Percentiles rank a stretch among this genome's conserved stretches.
Conservation (phyloP, 2,113 vertebrate species). For the Rattus norvegicus region GRCr8 NC_086025.1:48388501-48389000, state of each 20-base stretch:
- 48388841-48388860: background rate
- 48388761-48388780: background rate
- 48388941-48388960: background rate
- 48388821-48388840: background rate
- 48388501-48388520: background rate
- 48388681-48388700: background rate
- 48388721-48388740: background rate
- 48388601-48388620: background rate
- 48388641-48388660: background rate
- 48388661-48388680: background rate
- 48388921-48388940: accelerated
- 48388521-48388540: background rate
- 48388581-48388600: background rate
- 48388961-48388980: background rate
- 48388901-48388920: background rate
- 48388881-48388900: background rate
- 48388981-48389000: background rate
- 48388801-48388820: background rate
- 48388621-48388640: background rate
- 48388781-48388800: background rate
- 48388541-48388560: background rate
- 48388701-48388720: background rate
- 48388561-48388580: background rate
- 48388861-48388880: background rate
- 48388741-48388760: background rate